These are phyloP conservation scores for Syndactyla subalaris DNA, from an alignment of 2,797 vertebrate species.

Conservation along the genomic window DNA sequence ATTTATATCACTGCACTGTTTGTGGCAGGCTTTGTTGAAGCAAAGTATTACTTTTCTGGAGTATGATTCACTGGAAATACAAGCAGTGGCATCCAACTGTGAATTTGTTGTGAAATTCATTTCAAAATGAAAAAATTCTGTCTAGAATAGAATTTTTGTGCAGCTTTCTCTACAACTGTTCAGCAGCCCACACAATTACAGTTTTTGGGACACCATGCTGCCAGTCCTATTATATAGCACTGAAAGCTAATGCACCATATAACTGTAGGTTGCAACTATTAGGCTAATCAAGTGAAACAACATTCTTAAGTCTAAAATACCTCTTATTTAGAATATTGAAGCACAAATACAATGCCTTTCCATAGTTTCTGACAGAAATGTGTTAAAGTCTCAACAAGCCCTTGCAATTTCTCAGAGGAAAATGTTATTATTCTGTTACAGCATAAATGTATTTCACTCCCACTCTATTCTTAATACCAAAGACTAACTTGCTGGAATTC, in stretches of 20 bases:
- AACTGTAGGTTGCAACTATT: constrained; percentile 57
- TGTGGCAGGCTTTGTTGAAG: constrained; percentile 40
- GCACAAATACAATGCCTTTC: constrained; percentile 46
- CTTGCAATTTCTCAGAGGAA: constrained; percentile 30
- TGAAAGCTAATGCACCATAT: constrained; percentile 46
- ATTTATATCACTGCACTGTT: constrained; percentile 46
- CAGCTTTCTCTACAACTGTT: constrained; percentile 33
- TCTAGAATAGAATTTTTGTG: constrained; percentile 59
- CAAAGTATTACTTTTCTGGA: constrained; percentile 53
- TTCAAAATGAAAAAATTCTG: constrained; percentile 61
- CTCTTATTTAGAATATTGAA: constrained; percentile 48
- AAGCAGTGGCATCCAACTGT: constrained; percentile 48
- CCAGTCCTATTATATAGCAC: constrained; percentile 51
- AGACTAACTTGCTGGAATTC: constrained; percentile 52
- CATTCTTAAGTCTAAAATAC: constrained; percentile 47
- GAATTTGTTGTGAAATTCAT: constrained; percentile 64
- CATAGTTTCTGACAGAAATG: constrained; percentile 48
- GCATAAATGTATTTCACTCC: constrained; percentile 48
- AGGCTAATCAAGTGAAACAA: constrained; percentile 68
- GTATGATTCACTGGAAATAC: constrained; percentile 53
- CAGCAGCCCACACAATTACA: constrained; percentile 51
- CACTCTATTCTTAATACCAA: constrained; percentile 44
- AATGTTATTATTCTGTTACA: constrained; percentile 53
- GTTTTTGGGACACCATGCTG: constrained; percentile 56
- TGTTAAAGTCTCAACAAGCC: constrained; percentile 43